Conservation (phyloP, 2,113 vertebrate species). For the Tragelaphus scriptus region DNA sequence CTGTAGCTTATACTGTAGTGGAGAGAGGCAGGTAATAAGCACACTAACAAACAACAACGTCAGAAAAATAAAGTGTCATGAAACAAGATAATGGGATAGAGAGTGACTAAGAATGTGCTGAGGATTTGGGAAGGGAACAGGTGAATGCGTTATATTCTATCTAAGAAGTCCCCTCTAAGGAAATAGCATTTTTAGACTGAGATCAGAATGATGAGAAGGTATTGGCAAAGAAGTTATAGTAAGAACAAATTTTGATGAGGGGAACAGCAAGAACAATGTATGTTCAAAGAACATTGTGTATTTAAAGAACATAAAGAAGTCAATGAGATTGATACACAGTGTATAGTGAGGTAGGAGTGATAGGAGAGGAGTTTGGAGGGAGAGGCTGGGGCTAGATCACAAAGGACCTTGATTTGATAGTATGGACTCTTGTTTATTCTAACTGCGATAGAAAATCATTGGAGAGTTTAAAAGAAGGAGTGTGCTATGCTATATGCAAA, state of each 20-base stretch:
- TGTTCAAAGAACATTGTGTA: background rate
- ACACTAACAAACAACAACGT: background rate
- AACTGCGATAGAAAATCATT: background rate
- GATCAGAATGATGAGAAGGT: background rate
- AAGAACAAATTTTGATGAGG: background rate
- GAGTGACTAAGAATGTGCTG: background rate
- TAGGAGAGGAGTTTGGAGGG: background rate
- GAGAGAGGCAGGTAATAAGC: background rate
- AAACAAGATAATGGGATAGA: background rate
- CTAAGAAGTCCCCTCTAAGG: background rate
- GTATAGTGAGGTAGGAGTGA: background rate
- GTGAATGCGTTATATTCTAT: background rate
- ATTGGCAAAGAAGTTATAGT: background rate
- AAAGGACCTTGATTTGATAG: background rate
- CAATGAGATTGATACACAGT: background rate
- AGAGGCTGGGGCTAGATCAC: background rate
- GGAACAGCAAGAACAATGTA: background rate
- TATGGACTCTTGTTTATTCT: background rate
- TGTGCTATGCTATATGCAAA: background rate
- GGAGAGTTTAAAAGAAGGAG: background rate
- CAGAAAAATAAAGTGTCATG: background rate
- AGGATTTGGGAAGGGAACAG: background rate
- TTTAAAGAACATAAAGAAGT: background rate
- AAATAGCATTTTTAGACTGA: background rate
- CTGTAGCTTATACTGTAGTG: background rate